phyloP scores from a whole-genome alignment of 1,140 invertebrate genomes.

The Drosophila kohkoa region DNA sequence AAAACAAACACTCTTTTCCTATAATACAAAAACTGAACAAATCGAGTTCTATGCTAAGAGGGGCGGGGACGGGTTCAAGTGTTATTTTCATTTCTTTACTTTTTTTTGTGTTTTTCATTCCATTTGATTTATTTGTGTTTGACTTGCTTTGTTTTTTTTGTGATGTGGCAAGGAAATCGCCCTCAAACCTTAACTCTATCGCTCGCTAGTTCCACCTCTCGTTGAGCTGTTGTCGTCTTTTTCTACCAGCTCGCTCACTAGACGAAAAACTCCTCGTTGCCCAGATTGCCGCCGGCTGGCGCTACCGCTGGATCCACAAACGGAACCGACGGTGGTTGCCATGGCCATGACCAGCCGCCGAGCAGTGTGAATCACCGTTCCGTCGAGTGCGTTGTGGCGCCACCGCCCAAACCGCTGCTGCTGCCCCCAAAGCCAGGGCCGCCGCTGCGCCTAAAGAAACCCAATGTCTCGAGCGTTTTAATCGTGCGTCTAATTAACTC shows the following conservation, averaged over 20 bases:
- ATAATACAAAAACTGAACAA: slow-evolving; percentile 51
- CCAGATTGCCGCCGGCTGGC: slow-evolving; percentile 37
- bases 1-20: slow-evolving; percentile 34
- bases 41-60: slow-evolving; percentile 33
- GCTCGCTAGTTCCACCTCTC: not conserved
- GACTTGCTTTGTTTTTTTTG: slow-evolving; percentile 8
- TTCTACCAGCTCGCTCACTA: slow-evolving; percentile 15
- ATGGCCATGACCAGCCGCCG: slow-evolving; percentile 70
- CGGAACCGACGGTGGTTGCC: slow-evolving; percentile 50
- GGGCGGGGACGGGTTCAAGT: slow-evolving; percentile 23
- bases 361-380: slow-evolving; percentile 80
- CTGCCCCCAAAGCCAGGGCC: slow-evolving; percentile 49
- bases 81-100: not conserved
- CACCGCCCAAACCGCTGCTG: slow-evolving; percentile 57
- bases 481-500: slow-evolving; percentile 89
- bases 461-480: slow-evolving; percentile 89
- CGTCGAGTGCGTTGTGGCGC: slow-evolving; percentile 76
- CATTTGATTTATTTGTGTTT: not conserved
- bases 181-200: not conserved
- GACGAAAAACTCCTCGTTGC: slow-evolving; percentile 76
- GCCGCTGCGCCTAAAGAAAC: slow-evolving; percentile 87
- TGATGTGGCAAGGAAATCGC: slow-evolving; percentile 7
- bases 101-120: slow-evolving; percentile 1
- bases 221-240: too few species aligned
- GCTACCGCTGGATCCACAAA: slow-evolving; percentile 59